A percentile compares a stretch with the other conserved stretches of the same genome.
These are phyloP conservation scores for Monomorium pharaonis DNA, from an alignment of 1,140 invertebrate genomes.

Conservation along the genomic window DNA sequence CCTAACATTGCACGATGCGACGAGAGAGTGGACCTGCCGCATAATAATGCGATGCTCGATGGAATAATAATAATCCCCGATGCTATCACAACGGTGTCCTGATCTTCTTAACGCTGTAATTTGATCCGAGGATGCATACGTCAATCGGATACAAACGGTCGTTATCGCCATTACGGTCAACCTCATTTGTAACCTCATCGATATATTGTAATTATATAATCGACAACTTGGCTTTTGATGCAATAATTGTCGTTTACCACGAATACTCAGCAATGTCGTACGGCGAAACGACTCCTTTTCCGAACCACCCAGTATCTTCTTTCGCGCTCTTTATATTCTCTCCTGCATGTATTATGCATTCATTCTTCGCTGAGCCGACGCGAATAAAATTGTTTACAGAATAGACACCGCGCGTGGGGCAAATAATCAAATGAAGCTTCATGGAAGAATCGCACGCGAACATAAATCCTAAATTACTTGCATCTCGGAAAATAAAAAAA, in stretches of 20 bases:
- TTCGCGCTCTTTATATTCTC: background rate
- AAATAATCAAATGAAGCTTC: conserved; percentile 24
- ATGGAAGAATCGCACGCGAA: conserved; percentile 26
- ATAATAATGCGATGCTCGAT: conserved; percentile 46
- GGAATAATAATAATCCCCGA: conserved; percentile 50
- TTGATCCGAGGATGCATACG: background rate
- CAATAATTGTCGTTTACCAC: background rate
- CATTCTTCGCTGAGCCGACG: background rate
- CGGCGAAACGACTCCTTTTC: background rate
- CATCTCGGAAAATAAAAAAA: conserved; percentile 3
- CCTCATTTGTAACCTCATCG: background rate
- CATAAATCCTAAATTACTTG: conserved; percentile 42
- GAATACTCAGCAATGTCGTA: too few relatives aligned
- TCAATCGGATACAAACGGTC: conserved; percentile 12
- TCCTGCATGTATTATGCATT: background rate
- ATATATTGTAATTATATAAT: too few relatives aligned
- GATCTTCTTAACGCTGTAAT: conserved; percentile 41
- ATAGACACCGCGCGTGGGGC: background rate
- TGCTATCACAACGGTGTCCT: conserved; percentile 12
- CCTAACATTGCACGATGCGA: conserved; percentile 34
- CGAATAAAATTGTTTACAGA: conserved; percentile 31
- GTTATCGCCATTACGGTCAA: background rate
- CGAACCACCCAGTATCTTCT: background rate
- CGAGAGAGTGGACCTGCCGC: conserved; percentile 7
- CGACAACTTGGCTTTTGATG: background rate